phyloP scores from a whole-genome alignment of 2,888 invertebrate genomes.

The Apamea sordens region DNA sequence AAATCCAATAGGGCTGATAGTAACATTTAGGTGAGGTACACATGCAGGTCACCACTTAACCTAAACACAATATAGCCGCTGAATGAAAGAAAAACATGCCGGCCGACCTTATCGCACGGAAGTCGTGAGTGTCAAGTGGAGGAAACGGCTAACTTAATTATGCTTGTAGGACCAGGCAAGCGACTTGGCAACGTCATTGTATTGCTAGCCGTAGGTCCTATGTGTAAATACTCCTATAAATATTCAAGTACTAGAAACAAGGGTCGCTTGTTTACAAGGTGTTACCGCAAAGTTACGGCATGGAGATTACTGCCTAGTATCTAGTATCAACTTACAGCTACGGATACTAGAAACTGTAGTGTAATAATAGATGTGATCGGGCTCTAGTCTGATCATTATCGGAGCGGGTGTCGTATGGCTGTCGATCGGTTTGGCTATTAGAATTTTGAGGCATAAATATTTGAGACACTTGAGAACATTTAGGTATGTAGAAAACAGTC shows the following conservation, averaged over 20 bases:
- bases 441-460: not conserved
- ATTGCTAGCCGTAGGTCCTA: conserved; percentile 38
- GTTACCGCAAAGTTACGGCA: not conserved
- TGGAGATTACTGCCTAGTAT: conserved; percentile 16
- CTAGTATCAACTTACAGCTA: not conserved
- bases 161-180: conserved; percentile 57
- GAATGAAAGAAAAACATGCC: conserved; percentile 64
- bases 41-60: conserved; percentile 64
- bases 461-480: not conserved
- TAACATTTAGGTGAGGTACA: conserved; percentile 52
- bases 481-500: not conserved
- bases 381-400: not conserved
- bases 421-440: not conserved
- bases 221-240: conserved; percentile 47
- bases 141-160: conserved; percentile 68
- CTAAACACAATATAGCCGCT: conserved; percentile 54
- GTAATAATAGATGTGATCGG: not conserved
- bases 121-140: conserved; percentile 62
- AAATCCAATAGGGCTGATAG: conserved; percentile 45
- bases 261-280: conserved; percentile 28
- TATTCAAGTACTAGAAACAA: conserved; percentile 35
- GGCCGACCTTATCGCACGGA: conserved; percentile 61
- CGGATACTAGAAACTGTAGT: not conserved
- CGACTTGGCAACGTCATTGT: conserved; percentile 56
- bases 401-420: not conserved